Base-by-base conservation (phyloP, 1,140 invertebrate species). In the Drosophila oshimai region DNA sequence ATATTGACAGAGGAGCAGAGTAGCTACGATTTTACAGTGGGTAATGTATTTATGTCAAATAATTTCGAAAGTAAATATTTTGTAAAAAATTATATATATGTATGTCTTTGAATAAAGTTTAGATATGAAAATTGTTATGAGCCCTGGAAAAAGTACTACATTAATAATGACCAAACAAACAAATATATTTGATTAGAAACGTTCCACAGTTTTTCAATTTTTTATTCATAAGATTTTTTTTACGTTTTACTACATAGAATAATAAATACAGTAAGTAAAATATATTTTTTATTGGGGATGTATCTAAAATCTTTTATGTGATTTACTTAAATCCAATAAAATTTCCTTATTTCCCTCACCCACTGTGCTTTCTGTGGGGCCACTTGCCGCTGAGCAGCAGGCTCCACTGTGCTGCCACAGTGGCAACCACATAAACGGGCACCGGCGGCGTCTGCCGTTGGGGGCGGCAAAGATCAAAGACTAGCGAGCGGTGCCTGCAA, bases 391-490 rank as follows among this genome's bases (percentile, higher is more conserved):
- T 70, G 65, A 76, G 36, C 50, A 51, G 62, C 64, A 57, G 64
- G 74, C 74, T 62, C 74, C 74, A 37, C 67, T 61, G 42, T 69
- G 39, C 62, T 69, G 42, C 49, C 44, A 73, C 73, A 50, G 74
- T 77, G 37, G 75, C 78, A 58, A 45, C 53, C 74, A 37, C 62
- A 83, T 84, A 64, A 78, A 84, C 79, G 68, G 60, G 53, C 67
- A 71, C 37, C 60, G 45, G 50, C 47, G 77, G 71, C 80, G 74
- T 84, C 74, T 65, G 80, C 74, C 45, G 54, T 72, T 72, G 46
- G 67, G 68, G 58, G 64, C 61, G 75, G 81, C 68, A 41, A 33
- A 86, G 81, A 86, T 86, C 81, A 86, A 86, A 86, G 79, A 34
- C 36, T 29, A 41, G 37, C 61, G 39, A 58, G 28, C 18, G 47